A percentile compares a stretch with the other conserved stretches of the same genome.
phyloP scores from a whole-genome alignment of 1,140 invertebrate species.

The Delia radicum region DNA sequence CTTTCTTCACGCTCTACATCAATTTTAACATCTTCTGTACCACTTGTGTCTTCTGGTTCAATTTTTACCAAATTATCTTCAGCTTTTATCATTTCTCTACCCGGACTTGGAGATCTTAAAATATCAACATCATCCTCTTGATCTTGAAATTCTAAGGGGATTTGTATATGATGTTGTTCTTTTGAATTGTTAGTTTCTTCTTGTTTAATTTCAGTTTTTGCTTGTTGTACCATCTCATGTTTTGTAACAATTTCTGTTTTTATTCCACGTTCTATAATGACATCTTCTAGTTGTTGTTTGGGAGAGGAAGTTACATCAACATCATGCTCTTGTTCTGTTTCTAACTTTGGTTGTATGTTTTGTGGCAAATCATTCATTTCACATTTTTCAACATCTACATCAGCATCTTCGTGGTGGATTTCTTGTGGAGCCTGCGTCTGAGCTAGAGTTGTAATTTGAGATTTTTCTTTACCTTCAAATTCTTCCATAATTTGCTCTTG shows the following conservation, averaged over 20 bases:
- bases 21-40: conserved; percentile 48
- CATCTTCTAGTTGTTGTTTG: not conserved
- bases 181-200: not conserved
- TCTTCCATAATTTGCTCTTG: not conserved
- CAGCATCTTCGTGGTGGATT: not conserved
- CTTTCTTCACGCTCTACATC: conserved; percentile 54
- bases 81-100: conserved; percentile 46
- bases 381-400: conserved; percentile 5
- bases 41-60: conserved; percentile 48
- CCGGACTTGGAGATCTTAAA: conserved; percentile 48
- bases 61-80: conserved; percentile 53
- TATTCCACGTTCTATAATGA: not conserved
- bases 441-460: no score
- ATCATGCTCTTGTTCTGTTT: not conserved
- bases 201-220: conserved; percentile 14
- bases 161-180: not conserved
- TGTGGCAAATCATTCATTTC: not conserved
- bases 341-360: not conserved
- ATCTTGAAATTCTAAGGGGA: conserved; percentile 30
- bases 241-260: conserved; percentile 12
- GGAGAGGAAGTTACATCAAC: not conserved
- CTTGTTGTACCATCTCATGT: conserved; percentile 6
- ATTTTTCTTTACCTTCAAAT: not conserved
- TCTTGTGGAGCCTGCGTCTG: not conserved
- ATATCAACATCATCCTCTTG: conserved; percentile 53